phyloP scores from a whole-genome alignment of 2,113 vertebrate genomes.

The Eretmochelys imbricata region DNA sequence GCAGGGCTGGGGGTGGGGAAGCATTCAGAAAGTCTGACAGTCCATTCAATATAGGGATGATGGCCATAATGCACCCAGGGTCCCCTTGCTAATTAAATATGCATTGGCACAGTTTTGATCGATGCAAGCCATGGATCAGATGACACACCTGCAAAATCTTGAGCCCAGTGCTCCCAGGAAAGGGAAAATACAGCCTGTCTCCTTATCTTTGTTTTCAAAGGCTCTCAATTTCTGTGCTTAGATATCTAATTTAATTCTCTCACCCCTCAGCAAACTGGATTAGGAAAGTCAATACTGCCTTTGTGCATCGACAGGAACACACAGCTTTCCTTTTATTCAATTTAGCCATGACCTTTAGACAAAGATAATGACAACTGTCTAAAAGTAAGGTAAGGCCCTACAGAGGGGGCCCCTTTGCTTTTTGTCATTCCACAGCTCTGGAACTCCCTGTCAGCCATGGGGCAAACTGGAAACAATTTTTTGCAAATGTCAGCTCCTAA shows the following conservation, averaged over 20 bases:
- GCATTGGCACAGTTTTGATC: conserved; percentile 92
- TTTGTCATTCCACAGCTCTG: neutral
- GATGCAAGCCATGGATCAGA: conserved; percentile 91
- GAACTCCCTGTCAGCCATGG: conserved; percentile 25
- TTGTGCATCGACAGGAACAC: conserved; percentile 88
- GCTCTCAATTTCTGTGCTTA: conserved; percentile 89
- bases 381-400: conserved; percentile 81
- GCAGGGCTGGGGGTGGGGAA: conserved; percentile 75
- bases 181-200: conserved; percentile 85
- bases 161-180: conserved; percentile 87
- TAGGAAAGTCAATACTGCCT: conserved; percentile 91
- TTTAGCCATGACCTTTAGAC: conserved; percentile 90
- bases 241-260: conserved; percentile 95
- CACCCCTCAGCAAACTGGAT: conserved; percentile 92
- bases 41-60: conserved; percentile 90
- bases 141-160: conserved; percentile 95
- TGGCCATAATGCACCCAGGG: conserved; percentile 86
- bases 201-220: conserved; percentile 89
- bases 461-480: neutral
- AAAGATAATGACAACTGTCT: conserved; percentile 89
- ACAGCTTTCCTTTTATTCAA: conserved; percentile 90
- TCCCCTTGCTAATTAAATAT: conserved; percentile 96
- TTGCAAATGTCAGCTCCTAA: rapidly evolving
- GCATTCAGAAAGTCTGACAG: conserved; percentile 90
- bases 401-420: conserved; percentile 37